Evolutionary conservation across 1,140 invertebrate species (phyloP).

Genomic region (Anadara kagoshimensis): DNA sequence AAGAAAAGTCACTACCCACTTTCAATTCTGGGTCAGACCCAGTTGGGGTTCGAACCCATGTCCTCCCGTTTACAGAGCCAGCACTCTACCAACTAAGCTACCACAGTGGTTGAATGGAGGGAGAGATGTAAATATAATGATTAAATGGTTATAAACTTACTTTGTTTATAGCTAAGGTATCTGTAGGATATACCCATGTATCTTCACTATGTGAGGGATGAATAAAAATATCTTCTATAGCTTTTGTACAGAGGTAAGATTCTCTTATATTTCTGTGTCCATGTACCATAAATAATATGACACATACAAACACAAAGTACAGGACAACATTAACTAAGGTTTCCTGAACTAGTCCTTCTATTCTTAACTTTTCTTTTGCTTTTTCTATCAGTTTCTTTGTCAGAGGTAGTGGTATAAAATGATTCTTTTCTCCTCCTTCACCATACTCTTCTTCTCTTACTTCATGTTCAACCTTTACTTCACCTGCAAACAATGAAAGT

Average conservation of each 20-base stretch:
- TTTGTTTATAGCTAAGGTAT: conserved; percentile 9
- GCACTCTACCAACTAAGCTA: too few species aligned
- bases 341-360: conserved; percentile 39
- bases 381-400: conserved; percentile 24
- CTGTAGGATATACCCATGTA: not conserved
- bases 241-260: conserved; percentile 27
- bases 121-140: too few species aligned
- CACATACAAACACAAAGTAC: conserved; percentile 43
- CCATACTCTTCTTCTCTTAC: conserved; percentile 26
- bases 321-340: conserved; percentile 44
- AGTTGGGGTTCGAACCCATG: too few species aligned
- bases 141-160: conserved; percentile 3
- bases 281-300: conserved; percentile 43
- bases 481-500: not conserved
- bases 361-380: conserved; percentile 32
- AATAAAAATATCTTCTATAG: conserved; percentile 47
- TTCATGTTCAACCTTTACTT: not conserved
- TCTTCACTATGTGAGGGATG: conserved; percentile 28
- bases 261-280: conserved; percentile 42
- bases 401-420: conserved; percentile 21
- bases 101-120: too few species aligned
- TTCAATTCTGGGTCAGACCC: too few species aligned
- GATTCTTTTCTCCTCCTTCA: not conserved
- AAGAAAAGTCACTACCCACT: too few species aligned
- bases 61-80: too few species aligned